Base-by-base conservation (phyloP, 1,140 invertebrate genomes). In the Zaprionus camerounensis region DNA sequence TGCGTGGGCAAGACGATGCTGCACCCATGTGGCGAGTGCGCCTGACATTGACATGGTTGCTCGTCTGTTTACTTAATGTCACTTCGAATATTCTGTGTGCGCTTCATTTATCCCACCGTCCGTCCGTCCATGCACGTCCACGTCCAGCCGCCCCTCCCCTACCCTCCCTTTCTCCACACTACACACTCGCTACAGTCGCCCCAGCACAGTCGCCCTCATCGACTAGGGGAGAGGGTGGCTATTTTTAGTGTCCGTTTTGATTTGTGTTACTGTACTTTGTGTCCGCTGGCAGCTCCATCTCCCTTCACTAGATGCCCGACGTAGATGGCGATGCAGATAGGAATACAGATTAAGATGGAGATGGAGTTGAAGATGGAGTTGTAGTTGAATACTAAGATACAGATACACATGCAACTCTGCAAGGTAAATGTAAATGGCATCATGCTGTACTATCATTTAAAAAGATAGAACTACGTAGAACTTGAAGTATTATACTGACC, bases 31-130 rank as follows among this genome's bases (percentile, higher is more conserved):
- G 73, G 83, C 84, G 83, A 88, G 84, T 87, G 84, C 66, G 74
- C 76, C 88, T 88, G 84, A 87, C 84, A 88, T 87, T 87, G 84
- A 87, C 84, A 88, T 87, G 85, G 78, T 84, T 84, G 84, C 75
- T 58, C 65, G 63, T 81, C 81, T 87, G 84, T 87, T 87, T 87
- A 87, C 75, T 88, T 88, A 74, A 87, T 81, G 84, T 88, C 84
- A 80, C 63, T 79, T 71, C 78, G 81, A 72, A 83, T 88, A 62
- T 81, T 46, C 41, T n/a, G 69, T 81, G 72, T 44, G 65, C 57
- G 26, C 28, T 87, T 83, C 84, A 81, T 80, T 87, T 87, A 82
- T 71, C 63, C 80, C 82, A 76, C 71, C 77, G 83, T 80, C 84
- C 24, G 24, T 26, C 77, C 20, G 31, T 22, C 36, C 28, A 46